Evolutionary conservation across 2,113 vertebrate species (phyloP).

Genomic region (Vanacampus margaritifer): DNA sequence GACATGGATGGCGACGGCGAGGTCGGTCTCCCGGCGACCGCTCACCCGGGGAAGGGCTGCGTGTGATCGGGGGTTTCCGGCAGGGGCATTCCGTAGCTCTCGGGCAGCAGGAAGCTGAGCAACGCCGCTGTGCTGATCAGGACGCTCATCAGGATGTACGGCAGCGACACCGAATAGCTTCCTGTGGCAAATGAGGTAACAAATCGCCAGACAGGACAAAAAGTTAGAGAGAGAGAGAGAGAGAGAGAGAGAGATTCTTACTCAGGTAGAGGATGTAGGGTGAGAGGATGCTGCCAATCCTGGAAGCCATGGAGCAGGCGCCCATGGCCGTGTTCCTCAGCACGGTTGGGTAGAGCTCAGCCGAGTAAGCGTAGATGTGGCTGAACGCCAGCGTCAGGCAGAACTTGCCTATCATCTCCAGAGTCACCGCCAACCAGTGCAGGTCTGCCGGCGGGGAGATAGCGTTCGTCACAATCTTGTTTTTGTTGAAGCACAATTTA

Average conservation of each 20-base stretch:
- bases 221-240: too few species aligned
- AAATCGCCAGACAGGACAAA: conserved; percentile 8
- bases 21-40: not conserved
- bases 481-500: too few species aligned
- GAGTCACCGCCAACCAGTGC: conserved; percentile 61
- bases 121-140: conserved; percentile 79
- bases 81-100: conserved; percentile 78
- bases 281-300: conserved; percentile 84
- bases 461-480: too few species aligned
- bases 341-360: conserved; percentile 88
- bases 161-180: conserved; percentile 78
- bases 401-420: conserved; percentile 92
- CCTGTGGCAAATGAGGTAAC: conserved; percentile 61
- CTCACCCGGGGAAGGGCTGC: conserved; percentile 82
- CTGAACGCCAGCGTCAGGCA: conserved; percentile 81
- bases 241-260: conserved; percentile 55
- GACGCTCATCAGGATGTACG: conserved; percentile 85
- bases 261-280: conserved; percentile 91
- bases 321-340: conserved; percentile 86
- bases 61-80: conserved; percentile 85
- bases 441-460: conserved; percentile 64
- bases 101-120: conserved; percentile 87
- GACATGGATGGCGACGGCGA: not conserved
- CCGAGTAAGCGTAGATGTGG: conserved; percentile 83
- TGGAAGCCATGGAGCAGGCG: conserved; percentile 81